Base-by-base conservation (phyloP, 2,888 invertebrate species). In the Oscheius sp. region DNA sequence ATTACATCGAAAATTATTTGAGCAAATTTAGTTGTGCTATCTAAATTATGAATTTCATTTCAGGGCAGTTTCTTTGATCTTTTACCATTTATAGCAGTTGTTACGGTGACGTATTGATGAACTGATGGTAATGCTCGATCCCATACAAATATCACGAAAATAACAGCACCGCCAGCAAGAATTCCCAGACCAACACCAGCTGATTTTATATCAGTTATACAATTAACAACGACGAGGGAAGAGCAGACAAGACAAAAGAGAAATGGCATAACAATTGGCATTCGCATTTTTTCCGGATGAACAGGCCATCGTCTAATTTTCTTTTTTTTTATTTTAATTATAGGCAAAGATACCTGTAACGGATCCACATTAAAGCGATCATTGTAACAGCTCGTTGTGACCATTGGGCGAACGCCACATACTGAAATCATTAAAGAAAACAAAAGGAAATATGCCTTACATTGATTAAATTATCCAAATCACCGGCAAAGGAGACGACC, bases 391-490 rank as follows among this genome's bases (percentile, higher is more conserved):
- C 81, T 21, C 87, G 73, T 61, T 88, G 85, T n/a, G 83, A 80
- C 87, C 87, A 87, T 66, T 84, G 84, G 1, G 84, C 82, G 59
- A 87, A 86, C 7, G 84, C 83, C 7, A 85, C 83, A 73, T 86
- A 87, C 73, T 66, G 52, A 29, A 66, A 35, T 35, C 3, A 35
- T 35, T 35, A 35, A 35, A 35, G 3, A 35, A 6, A 35, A 35
- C 9, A 6, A 9, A 9, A n/a, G n/a, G n/a, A n/a, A n/a, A 43
- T 2, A 49, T 49, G n/a, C 5, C 66, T 66, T 27, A 66, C 66
- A 66, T 83, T 83, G 71, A 87, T 84, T 55, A 87, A 68, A 35
- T 84, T 77, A 66, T 83, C 74, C 45, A 85, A 76, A 68, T 85
- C 79, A 12, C 86, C 86, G 45, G 80, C 69, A 61, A 86, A 85